phyloP scores from a whole-genome alignment of 2,113 vertebrate species.

The Apteryx owenii region DNA sequence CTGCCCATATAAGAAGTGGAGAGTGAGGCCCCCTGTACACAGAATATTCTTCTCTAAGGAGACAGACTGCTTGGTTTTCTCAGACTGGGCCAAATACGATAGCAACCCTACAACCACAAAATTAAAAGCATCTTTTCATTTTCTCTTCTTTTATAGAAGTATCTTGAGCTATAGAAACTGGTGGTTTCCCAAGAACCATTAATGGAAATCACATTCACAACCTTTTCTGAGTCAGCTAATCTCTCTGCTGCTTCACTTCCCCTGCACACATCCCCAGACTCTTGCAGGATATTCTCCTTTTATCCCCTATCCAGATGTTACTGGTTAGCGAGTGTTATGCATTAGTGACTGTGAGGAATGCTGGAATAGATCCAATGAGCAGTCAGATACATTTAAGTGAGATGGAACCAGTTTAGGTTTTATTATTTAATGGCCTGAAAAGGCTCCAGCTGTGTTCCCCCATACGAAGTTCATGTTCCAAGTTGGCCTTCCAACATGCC shows the following conservation, averaged over 20 bases:
- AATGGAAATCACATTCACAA: neutral
- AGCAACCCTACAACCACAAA: neutral
- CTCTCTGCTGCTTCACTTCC: neutral
- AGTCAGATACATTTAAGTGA: neutral
- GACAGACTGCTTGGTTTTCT: neutral
- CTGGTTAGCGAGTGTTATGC: neutral
- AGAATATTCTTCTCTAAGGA: neutral
- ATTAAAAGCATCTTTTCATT: neutral
- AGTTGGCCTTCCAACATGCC: neutral
- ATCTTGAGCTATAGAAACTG: neutral
- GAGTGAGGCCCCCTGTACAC: neutral
- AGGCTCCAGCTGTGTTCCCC: neutral
- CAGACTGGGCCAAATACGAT: neutral
- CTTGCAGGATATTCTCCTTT: slow-evolving; percentile 10
- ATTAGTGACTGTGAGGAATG: neutral
- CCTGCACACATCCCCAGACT: neutral
- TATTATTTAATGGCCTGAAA: slow-evolving; percentile 24
- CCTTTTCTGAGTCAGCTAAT: slow-evolving; percentile 29
- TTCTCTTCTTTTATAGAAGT: neutral
- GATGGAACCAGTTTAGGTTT: neutral
- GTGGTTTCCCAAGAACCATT: neutral
- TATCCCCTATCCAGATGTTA: slow-evolving; percentile 46
- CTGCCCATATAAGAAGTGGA: neutral
- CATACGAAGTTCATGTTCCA: neutral
- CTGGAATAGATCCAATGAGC: slow-evolving; percentile 18